Evolutionary conservation across 2,888 invertebrate species (phyloP).

Genomic region (Polyploca ridens): DNA sequence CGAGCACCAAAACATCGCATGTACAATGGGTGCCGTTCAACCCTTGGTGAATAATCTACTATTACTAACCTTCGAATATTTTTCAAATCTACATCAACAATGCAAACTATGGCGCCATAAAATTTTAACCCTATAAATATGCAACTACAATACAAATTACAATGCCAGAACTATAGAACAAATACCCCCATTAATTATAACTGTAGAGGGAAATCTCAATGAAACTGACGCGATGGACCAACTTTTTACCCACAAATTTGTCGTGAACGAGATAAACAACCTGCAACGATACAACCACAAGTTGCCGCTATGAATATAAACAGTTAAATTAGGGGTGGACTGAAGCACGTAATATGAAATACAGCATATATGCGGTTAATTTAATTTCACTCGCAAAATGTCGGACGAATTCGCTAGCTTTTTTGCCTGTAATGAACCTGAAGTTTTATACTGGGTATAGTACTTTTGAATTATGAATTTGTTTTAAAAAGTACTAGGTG

Average conservation of each 20-base stretch:
- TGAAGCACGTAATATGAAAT: slow-evolving; percentile 58
- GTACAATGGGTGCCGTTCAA: no score
- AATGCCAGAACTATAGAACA: no score
- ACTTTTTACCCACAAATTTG: slow-evolving; percentile 70
- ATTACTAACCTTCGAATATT: no score
- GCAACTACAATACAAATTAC: no score
- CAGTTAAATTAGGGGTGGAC: slow-evolving; percentile 70
- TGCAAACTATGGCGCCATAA: no score
- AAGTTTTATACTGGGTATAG: no score
- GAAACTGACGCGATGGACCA: slow-evolving; percentile 37
- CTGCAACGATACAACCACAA: slow-evolving; percentile 57
- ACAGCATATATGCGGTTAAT: slow-evolving; percentile 71
- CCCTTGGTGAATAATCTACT: no score
- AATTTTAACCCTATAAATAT: no score
- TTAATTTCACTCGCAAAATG: slow-evolving; percentile 68
- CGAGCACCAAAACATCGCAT: no score
- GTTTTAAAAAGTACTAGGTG: no score
- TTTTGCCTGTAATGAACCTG: slow-evolving; percentile 21
- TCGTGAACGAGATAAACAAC: slow-evolving; percentile 73
- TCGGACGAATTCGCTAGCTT: slow-evolving; percentile 46
- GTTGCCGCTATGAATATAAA: slow-evolving; percentile 78
- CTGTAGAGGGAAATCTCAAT: slow-evolving; percentile 20
- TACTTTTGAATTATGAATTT: no score
- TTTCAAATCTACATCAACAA: no score
- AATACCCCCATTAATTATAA: background rate